Evolutionary conservation across 2,113 vertebrate species (phyloP), one percentile per base, ranked within the genome.

Genomic region (Cavia aperea): DNA sequence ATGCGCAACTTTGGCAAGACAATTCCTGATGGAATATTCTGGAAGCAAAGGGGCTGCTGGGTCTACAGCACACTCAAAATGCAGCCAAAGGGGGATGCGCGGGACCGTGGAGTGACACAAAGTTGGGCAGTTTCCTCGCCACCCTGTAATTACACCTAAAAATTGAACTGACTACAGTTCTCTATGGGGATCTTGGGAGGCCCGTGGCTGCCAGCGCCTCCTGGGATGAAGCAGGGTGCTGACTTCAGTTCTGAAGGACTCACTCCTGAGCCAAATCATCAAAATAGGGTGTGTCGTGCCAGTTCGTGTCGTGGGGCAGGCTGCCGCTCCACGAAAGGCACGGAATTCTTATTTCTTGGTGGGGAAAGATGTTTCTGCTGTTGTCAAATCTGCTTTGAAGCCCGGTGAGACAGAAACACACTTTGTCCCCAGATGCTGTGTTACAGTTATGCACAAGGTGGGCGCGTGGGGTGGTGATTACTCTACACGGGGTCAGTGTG

Each of bases 401-500:
- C 70, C 0, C 81, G 75, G 58, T 3, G 77, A 62, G 83, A 16
- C 3, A 19, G 46, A 39, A 43, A 16, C n/a, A 2, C 0, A 6
- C 81, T 18, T 23, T 31, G 19, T 23, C 24, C 7, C 54, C 51
- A 18, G 62, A 5, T 2, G 4, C 18, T 46, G 26, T 2, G 2
- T 19, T 46, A n/a, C 18, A 10, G 75, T 43, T 58, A 7, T 7
- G 54, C 24, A 14, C 13, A 4, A 21, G 18, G n/a, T 2, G 78
- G 26, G 90, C 0, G 72, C 13, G 39, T 39, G 26, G 84, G 15
- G 15, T 5, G 5, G n/a, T 3, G 51, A n/a, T 10, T 1, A 19
- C 16, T 62, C 11, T 15, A 21, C 10, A 3, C 9, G 0, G 0
- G 0, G 24, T 54, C 2, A 14, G 51, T 18, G 21, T 0, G 36